Evolutionary conservation across 2,113 vertebrate species (phyloP).

Genomic region (Hydropotes inermis): DNA sequence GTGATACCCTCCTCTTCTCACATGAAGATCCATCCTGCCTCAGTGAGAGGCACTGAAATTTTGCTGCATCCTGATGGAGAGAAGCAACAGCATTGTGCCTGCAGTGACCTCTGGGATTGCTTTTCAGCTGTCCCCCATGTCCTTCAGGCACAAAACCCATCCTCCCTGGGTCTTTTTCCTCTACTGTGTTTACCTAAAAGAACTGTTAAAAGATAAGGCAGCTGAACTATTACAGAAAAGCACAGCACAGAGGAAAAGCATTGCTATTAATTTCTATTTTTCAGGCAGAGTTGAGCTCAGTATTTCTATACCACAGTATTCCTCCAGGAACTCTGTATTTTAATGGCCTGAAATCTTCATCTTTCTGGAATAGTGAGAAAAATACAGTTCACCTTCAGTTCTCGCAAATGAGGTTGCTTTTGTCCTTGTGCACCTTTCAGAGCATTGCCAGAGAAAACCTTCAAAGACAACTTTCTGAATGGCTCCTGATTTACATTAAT

Average conservation of each 20-base stretch:
- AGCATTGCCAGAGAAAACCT: neutral
- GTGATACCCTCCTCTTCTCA: neutral
- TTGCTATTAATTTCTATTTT: conserved; percentile 35
- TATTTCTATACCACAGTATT: neutral
- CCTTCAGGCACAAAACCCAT: neutral
- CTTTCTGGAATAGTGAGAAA: neutral
- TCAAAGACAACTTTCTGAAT: neutral
- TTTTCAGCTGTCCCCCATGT: neutral
- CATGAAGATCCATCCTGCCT: neutral
- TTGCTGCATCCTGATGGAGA: neutral
- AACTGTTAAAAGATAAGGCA: neutral
- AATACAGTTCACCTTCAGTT: neutral
- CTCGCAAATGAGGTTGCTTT: neutral
- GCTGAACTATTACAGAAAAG: neutral
- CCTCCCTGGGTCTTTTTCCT: neutral
- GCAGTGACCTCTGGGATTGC: neutral
- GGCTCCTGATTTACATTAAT: neutral
- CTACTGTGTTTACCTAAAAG: neutral
- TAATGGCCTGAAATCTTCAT: neutral
- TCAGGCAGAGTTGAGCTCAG: neutral
- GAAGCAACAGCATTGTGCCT: neutral
- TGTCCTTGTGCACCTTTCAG: neutral
- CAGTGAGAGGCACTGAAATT: neutral
- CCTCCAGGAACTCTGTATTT: neutral
- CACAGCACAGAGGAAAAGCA: neutral